Evolutionary conservation across 2,797 vertebrate species (phyloP).

Genomic region (Cichlasoma orientale): DNA sequence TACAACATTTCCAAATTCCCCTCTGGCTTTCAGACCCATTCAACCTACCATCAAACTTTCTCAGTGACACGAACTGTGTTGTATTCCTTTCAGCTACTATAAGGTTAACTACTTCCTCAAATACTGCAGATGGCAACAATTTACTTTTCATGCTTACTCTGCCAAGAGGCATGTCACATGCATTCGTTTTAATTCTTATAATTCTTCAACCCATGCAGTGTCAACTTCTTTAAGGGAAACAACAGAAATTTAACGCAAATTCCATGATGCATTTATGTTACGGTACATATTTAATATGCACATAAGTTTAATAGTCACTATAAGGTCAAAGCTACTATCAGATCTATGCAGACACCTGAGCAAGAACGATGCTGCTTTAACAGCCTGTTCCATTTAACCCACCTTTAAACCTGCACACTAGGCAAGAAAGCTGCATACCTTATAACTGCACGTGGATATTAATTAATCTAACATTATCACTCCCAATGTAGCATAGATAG

Average conservation of each 20-base stretch:
- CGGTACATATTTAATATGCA: not conserved
- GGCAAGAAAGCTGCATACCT: not conserved
- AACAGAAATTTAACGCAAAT: slow-evolving; percentile 23
- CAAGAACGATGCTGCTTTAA: not conserved
- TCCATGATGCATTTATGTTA: not conserved
- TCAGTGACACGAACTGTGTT: slow-evolving; percentile 7
- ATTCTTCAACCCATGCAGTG: slow-evolving; percentile 12
- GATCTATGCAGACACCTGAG: not conserved
- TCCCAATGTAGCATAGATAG: slow-evolving; percentile 45
- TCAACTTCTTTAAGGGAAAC: not conserved
- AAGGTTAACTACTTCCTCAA: slow-evolving; percentile 15
- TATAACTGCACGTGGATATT: slow-evolving; percentile 1
- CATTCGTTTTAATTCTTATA: slow-evolving; percentile 15
- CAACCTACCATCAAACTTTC: not conserved
- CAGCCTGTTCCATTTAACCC: not conserved
- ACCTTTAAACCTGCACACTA: slow-evolving; percentile 18
- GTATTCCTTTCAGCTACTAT: slow-evolving; percentile 15
- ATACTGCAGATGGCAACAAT: slow-evolving; percentile 20
- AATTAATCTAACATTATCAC: slow-evolving; percentile 33
- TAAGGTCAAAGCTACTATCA: fast-evolving
- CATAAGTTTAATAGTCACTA: not conserved
- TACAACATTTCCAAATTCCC: slow-evolving; percentile 9
- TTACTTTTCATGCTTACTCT: slow-evolving; percentile 40
- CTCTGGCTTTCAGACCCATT: slow-evolving; percentile 20
- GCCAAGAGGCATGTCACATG: slow-evolving; percentile 31